Evolutionary conservation across 2,888 invertebrate species (phyloP).

Genomic region (Lasius fuliginosus): DNA sequence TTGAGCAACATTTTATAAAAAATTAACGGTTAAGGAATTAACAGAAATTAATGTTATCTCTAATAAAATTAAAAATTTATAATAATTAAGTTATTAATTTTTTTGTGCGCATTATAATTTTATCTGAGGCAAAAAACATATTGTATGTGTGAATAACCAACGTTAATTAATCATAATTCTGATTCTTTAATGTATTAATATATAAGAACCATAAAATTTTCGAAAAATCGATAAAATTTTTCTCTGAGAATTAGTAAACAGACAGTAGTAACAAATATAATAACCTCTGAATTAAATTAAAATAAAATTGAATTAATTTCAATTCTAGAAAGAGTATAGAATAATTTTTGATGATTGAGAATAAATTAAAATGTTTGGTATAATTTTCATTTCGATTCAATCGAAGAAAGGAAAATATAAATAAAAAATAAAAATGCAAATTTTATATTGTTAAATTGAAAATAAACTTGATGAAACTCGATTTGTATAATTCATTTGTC

Average conservation of each 20-base stretch:
- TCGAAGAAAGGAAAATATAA: background rate
- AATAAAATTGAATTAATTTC: background rate
- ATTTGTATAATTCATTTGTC: background rate
- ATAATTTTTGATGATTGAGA: background rate
- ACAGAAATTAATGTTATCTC: background rate
- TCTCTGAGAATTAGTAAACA: background rate
- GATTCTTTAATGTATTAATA: background rate
- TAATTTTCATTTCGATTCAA: background rate
- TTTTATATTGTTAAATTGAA: background rate
- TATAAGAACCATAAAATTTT: background rate
- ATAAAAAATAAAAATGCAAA: background rate
- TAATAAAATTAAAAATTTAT: conserved; percentile 1
- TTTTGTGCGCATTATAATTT: conserved; percentile 4
- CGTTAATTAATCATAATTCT: background rate
- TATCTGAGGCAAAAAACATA: background rate
- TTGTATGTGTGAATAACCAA: background rate
- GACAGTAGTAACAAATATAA: background rate
- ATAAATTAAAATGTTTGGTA: background rate
- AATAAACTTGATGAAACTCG: background rate
- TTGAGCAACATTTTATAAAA: conserved; percentile 2
- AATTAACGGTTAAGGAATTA: conserved; percentile 14
- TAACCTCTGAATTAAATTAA: background rate
- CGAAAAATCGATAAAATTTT: background rate
- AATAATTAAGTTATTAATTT: background rate
- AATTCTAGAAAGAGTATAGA: background rate